These are phyloP conservation scores for Macrosoma leucophasiata DNA, from an alignment of 2,888 invertebrate genomes.

Conservation along the genomic window DNA sequence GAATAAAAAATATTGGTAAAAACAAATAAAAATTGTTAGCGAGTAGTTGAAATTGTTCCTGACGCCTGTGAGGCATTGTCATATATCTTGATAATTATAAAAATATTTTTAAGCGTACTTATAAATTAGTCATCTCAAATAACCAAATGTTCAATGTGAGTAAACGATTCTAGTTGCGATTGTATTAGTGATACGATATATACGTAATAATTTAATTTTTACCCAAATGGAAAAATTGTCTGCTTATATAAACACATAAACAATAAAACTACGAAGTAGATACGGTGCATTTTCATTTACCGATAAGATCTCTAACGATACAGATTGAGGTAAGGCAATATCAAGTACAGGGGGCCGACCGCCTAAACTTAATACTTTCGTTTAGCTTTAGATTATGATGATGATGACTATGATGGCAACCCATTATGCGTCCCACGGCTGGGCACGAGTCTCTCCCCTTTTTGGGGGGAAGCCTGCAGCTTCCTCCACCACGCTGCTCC, in stretches of 20 bases:
- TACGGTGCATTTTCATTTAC: constrained; percentile 27
- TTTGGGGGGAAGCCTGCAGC: too few relatives aligned
- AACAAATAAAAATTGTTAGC: too few relatives aligned
- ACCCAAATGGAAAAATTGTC: constrained; percentile 70
- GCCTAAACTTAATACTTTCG: too few relatives aligned
- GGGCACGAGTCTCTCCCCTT: too few relatives aligned
- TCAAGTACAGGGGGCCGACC: too few relatives aligned
- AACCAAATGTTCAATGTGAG: constrained; percentile 74
- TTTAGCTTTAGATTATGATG: too few relatives aligned
- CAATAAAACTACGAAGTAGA: constrained; percentile 75
- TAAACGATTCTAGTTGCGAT: constrained; percentile 73
- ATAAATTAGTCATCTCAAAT: constrained; percentile 65
- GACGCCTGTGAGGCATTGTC: constrained; percentile 71
- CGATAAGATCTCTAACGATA: too few relatives aligned
- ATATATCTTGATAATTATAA: constrained; percentile 63
- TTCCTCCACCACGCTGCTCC: too few relatives aligned
- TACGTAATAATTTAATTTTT: constrained; percentile 75
- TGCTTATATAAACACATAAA: constrained; percentile 69
- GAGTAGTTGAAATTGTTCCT: constrained; percentile 75
- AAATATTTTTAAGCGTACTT: constrained; percentile 59
- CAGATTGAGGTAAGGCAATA: too few relatives aligned
- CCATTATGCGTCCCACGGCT: too few relatives aligned
- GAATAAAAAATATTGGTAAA: constrained; percentile 59
- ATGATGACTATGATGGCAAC: too few relatives aligned
- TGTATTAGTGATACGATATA: constrained; percentile 75